phyloP scores from a whole-genome alignment of 2,888 invertebrate species.

The Ariolimax columbianus region DNA sequence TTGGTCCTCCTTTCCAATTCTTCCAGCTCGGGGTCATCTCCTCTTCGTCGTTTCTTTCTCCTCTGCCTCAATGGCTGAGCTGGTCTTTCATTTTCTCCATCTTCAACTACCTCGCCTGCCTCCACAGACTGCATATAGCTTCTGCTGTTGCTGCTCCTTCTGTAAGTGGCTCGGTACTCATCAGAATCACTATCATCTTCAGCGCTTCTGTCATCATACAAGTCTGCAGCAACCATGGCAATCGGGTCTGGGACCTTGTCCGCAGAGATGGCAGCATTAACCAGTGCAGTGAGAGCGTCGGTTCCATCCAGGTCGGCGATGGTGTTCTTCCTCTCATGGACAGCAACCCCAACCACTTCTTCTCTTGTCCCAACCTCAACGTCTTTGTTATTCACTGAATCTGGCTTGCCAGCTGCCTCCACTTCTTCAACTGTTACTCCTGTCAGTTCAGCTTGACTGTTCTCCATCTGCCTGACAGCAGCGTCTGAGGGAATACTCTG shows the following conservation, averaged over 20 bases:
- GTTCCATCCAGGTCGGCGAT: slow-evolving; percentile 52
- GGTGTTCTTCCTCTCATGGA: slow-evolving; percentile 50
- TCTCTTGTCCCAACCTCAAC: slow-evolving; percentile 44
- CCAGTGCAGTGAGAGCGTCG: slow-evolving; percentile 53
- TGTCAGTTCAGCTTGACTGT: neutral
- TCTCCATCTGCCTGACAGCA: neutral
- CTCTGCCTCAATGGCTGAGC: slow-evolving; percentile 35
- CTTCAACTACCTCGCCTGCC: slow-evolving; percentile 42
- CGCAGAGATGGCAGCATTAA: slow-evolving; percentile 55
- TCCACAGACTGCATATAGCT: neutral
- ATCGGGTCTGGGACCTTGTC: slow-evolving; percentile 53
- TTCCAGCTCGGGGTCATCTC: slow-evolving; percentile 55
- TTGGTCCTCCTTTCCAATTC: slow-evolving; percentile 50
- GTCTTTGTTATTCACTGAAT: slow-evolving; percentile 16
- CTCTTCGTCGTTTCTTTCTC: slow-evolving; percentile 51
- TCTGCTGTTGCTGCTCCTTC: neutral
- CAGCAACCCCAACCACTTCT: slow-evolving; percentile 37
- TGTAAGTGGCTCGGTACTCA: slow-evolving; percentile 38
- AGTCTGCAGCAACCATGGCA: slow-evolving; percentile 52
- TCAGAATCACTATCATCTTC: slow-evolving; percentile 48
- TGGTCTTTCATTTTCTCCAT: slow-evolving; percentile 31
- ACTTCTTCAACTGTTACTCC: slow-evolving; percentile 34
- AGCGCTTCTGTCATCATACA: slow-evolving; percentile 42
- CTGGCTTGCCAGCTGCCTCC: neutral
- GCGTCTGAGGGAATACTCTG: neutral